Conservation (phyloP, 2,113 vertebrate genomes). For the Rhizomys pruinosus region DNA sequence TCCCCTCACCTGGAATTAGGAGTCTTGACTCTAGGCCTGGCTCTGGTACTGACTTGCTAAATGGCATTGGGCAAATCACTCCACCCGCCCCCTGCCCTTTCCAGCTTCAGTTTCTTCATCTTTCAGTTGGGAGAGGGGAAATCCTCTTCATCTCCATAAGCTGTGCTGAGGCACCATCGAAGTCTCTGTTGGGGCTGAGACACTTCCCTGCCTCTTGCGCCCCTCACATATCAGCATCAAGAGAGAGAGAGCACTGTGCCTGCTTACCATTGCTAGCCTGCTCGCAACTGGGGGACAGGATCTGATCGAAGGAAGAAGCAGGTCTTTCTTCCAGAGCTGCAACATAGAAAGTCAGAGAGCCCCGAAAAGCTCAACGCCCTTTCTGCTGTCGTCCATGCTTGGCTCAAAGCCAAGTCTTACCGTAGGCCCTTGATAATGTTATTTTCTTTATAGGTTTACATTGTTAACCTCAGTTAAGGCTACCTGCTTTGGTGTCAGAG, state of each 20-base stretch:
- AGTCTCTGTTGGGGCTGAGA: not conserved
- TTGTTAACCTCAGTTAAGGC: not conserved
- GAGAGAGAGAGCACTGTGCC: accelerated
- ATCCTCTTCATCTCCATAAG: not conserved
- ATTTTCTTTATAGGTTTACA: not conserved
- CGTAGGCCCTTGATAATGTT: not conserved
- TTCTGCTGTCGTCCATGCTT: accelerated
- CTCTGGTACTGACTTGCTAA: too few relatives aligned
- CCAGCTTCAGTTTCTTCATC: not conserved
- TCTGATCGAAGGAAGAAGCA: constrained; percentile 83
- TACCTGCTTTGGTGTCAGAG: not conserved
- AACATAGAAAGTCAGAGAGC: constrained; percentile 15
- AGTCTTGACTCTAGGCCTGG: not conserved
- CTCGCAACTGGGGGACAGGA: constrained; percentile 83
- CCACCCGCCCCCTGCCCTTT: not conserved
- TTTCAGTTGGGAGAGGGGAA: not conserved
- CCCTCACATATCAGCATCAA: accelerated
- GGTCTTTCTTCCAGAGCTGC: constrained; percentile 86
- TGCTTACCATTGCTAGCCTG: constrained; percentile 16
- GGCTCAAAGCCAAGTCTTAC: not conserved
- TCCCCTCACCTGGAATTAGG: accelerated
- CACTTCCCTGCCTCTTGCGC: not conserved
- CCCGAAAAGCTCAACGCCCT: not conserved
- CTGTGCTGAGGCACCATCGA: not conserved
- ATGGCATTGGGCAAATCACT: not conserved